Percentiles rank a stretch among this genome's conserved stretches.
Evolutionary conservation across 2,797 vertebrate genomes (phyloP).

Genomic region (Diplodus puntazzo): DNA sequence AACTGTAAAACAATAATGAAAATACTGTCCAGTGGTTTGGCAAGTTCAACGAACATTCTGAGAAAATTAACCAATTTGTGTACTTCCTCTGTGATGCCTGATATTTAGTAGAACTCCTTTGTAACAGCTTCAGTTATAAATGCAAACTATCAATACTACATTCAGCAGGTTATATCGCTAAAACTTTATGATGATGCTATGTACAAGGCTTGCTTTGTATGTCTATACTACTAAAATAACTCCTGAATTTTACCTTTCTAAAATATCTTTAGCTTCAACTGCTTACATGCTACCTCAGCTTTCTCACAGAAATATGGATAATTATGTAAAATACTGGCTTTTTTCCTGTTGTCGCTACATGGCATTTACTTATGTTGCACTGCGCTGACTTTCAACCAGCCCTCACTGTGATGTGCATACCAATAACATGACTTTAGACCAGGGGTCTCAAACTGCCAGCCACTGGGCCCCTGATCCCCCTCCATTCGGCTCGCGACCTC

Average conservation of each 20-base stretch:
- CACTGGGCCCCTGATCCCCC: too few relatives aligned
- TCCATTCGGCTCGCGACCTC: too few relatives aligned
- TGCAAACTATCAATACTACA: slow-evolving; percentile 79
- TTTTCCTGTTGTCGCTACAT: not conserved
- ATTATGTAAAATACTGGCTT: slow-evolving; percentile 23
- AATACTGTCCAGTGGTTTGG: slow-evolving; percentile 39
- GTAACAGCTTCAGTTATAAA: slow-evolving; percentile 48
- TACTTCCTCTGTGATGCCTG: slow-evolving; percentile 24
- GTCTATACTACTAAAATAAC: slow-evolving; percentile 39
- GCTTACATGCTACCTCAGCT: slow-evolving; percentile 1
- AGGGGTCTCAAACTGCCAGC: too few relatives aligned
- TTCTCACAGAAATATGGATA: slow-evolving; percentile 2
- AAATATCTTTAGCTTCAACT: slow-evolving; percentile 25
- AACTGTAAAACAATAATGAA: slow-evolving; percentile 12
- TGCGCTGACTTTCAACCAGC: not conserved
- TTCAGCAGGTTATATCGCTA: slow-evolving; percentile 78
- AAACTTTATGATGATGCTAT: slow-evolving; percentile 52
- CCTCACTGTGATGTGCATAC: too few relatives aligned
- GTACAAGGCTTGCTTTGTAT: slow-evolving; percentile 45
- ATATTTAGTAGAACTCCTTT: slow-evolving; percentile 30
- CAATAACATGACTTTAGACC: too few relatives aligned
- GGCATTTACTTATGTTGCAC: not conserved
- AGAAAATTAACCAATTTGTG: slow-evolving; percentile 57
- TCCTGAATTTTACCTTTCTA: not conserved
- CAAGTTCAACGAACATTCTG: slow-evolving; percentile 40